Base-by-base conservation (phyloP, 2,113 vertebrate genomes). In the Otis tarda region DNA sequence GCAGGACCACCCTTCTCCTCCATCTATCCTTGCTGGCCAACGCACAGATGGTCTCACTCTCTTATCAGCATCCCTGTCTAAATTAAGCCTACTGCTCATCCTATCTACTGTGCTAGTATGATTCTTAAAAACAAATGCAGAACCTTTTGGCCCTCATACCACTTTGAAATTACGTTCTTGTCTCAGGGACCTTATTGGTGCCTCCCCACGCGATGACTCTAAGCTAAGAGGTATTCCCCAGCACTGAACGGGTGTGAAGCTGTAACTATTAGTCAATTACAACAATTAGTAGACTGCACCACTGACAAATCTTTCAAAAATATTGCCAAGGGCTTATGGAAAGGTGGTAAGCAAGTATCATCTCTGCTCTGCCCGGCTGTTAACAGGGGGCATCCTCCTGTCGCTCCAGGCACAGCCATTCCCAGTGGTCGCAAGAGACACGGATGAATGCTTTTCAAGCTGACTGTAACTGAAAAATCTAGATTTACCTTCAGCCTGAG, bases 401-500 rank as follows among this genome's bases (percentile, higher is more conserved):
- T 1, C 68, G 35, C 3, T 64, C 28, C 76, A 87, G 61, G 30
- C 87, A 79, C 70, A 85, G 84, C 21, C 61, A 21, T 37, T 78
- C 57, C 70, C 74, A 41, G 57, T 0, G 15, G 61, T 45, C 53
- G 67, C 47, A 83, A 81, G 22, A 83, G n/a, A 76, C 49, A 20
- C 65, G 69, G 50, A 91, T 76, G 85, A 64, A 55, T 16, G 65
- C 47, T 87, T 73, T 85, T 33, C 74, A 87, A 69, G 56, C 60
- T 47, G 47, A 59, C 65, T 92, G 35, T 21, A 82, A 76, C 74
- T 73, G 65, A 71, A 70, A 52, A 91, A 80, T 57, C 77, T 24
- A 35, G 10, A 76, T 94, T 91, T 91, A 93, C 89, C 89, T 85
- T 79, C 95, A 91, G 57, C 61, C 64, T 82, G 28, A 91, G 18